Conservation (phyloP, 2,888 invertebrate genomes). For the Ornithoptera priamus region DNA sequence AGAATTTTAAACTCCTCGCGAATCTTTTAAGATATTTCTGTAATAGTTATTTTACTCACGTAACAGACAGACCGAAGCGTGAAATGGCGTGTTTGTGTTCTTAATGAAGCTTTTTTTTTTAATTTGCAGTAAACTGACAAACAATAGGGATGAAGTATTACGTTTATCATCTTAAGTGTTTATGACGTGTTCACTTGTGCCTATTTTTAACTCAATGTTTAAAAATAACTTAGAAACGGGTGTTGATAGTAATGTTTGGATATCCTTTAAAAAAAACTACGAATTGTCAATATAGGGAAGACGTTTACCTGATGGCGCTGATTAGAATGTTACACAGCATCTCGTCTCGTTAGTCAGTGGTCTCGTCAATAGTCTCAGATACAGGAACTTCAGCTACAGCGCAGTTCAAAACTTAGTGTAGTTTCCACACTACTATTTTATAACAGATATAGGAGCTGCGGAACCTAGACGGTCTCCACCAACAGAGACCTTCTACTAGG, state of each 20-base stretch:
- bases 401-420: no score
- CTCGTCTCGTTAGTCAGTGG: no score
- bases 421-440: no score
- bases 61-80: slow-evolving; percentile 4
- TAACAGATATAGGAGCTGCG: no score
- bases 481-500: no score
- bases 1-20: slow-evolving; percentile 12
- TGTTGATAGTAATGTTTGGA: background rate
- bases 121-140: background rate
- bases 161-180: background rate
- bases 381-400: no score
- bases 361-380: no score
- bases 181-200: background rate
- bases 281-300: no score
- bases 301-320: no score
- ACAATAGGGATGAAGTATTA: background rate
- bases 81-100: slow-evolving; percentile 12
- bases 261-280: background rate
- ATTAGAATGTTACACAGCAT: no score
- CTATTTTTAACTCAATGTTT: background rate
- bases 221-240: background rate
- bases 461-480: no score
- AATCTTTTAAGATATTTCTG: slow-evolving; percentile 20
- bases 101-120: slow-evolving; percentile 6
- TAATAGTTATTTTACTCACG: slow-evolving; percentile 23